A percentile compares a stretch with the other conserved stretches of the same genome.
Conservation (phyloP, 1,140 invertebrate genomes). For the Drosophila biarmipes region DNA sequence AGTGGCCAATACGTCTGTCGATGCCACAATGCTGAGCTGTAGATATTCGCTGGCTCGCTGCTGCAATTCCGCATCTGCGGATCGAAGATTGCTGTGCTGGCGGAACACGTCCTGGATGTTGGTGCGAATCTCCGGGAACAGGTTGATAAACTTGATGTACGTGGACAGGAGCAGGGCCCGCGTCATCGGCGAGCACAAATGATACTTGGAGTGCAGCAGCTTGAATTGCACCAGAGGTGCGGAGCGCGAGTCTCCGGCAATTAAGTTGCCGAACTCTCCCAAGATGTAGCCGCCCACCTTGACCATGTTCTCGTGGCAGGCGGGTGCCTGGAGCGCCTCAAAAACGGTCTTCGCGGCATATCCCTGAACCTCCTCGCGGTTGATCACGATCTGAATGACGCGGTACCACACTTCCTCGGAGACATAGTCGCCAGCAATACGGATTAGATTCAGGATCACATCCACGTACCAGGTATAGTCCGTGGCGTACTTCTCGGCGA, state of each 20-base stretch:
- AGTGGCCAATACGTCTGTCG: conserved; percentile 98
- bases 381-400: conserved; percentile 99
- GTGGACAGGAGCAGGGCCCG: conserved; percentile 98
- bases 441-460: conserved; percentile 99
- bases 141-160: conserved; percentile 99
- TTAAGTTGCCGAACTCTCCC: conserved; percentile 99
- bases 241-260: conserved; percentile 98
- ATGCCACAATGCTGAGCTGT: conserved; percentile 97
- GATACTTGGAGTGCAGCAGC: conserved; percentile 98
- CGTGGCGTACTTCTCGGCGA: conserved; percentile 99
- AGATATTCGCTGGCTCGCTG: conserved; percentile 99
- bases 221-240: conserved; percentile 98
- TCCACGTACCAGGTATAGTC: conserved; percentile 99
- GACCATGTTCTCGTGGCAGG: conserved; percentile 99
- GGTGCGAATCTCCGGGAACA: conserved; percentile 99
- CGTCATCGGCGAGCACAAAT: conserved; percentile 98
- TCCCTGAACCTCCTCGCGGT: conserved; percentile 99
- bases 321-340: conserved; percentile 98
- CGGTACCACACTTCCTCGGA: conserved; percentile 99
- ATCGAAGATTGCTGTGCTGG: conserved; percentile 98
- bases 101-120: conserved; percentile 98
- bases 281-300: conserved; percentile 99
- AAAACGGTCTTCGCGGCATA: conserved; percentile 99
- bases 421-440: conserved; percentile 99
- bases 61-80: conserved; percentile 99